These are phyloP conservation scores for Sesamia inferens DNA, from an alignment of 2,888 invertebrate species.

Conservation along the genomic window DNA sequence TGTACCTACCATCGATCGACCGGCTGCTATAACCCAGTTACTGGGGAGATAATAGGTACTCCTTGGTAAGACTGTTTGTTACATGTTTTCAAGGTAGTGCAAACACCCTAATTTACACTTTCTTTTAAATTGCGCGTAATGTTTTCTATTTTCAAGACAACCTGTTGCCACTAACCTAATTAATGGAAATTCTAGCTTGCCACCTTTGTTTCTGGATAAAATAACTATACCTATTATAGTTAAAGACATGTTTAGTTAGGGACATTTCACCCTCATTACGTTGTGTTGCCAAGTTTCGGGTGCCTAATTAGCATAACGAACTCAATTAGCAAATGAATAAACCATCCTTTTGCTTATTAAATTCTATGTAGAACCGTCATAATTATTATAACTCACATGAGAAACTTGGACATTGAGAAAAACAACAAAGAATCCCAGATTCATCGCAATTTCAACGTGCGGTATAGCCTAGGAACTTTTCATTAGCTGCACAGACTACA, in stretches of 20 bases:
- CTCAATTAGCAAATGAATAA: neutral
- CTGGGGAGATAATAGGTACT: neutral
- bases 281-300: constrained; percentile 6
- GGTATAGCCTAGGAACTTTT: constrained; percentile 36
- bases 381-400: neutral
- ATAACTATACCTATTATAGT: neutral
- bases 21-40: neutral
- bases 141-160: neutral
- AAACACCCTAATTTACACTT: neutral
- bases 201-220: neutral
- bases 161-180: neutral
- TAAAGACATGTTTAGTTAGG: neutral
- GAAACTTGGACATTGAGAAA: constrained; percentile 1
- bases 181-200: neutral
- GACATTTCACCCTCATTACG: neutral
- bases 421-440: constrained; percentile 8
- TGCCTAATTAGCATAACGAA: neutral
- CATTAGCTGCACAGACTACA: constrained; percentile 51
- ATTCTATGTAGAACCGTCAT: neutral
- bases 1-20: neutral
- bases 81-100: neutral
- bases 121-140: neutral
- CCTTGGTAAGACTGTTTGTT: neutral
- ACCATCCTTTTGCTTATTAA: neutral
- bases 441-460: constrained; percentile 13